Evolutionary conservation across 30 jellyfish, hydroid and myxozoan species (phyloP), one percentile per base, ranked within the genome.

Genomic region (Rhopilema esculentum): DNA sequence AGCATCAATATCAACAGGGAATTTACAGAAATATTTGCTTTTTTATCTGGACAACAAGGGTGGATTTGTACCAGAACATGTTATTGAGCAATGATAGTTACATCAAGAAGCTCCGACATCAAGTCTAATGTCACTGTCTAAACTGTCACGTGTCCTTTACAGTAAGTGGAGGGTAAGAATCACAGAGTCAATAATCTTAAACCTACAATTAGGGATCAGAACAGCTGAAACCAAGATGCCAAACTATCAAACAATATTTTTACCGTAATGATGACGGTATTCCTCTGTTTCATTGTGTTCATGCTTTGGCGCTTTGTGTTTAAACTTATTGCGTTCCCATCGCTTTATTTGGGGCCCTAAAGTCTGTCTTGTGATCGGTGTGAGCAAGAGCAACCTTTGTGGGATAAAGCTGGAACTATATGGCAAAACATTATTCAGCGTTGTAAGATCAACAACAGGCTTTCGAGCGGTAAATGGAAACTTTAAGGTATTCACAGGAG

Each of bases 241-340:
- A n/a, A n/a, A n/a, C 57, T 40, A 40, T 40, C 6, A 40, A 40
- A 12, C 9, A 2, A 12, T 12, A 2, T 40, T n/a, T 48, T 79
- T 79, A 79, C 89, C 89, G 62, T 15, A 79, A 24, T 80, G 70
- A 21, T 33, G 90, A 21, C 33, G 82, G 68, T 66, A 48, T 22
- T 64, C 73, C 19, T 80, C 90, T 9, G 90, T 80, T 30, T 64
- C 82, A 63, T 80, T 80, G 8, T 49, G 90, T 20, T 67, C 61
- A 0, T 80, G 28, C 23, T 57, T 76, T 27, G 30, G 64, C 51
- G 53, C 62, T 49, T 80, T 80, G 51, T 67, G 81, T 20, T 67
- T 66, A 48, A 63, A 80, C 67, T 72, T 80, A 67, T 66, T 80
- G 30, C 90, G 90, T 7, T 80, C 82, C 90, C 90, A 80, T 65